These are phyloP conservation scores for Falco concolor DNA, from an alignment of 2,797 vertebrate genomes.

Conservation along the genomic window DNA sequence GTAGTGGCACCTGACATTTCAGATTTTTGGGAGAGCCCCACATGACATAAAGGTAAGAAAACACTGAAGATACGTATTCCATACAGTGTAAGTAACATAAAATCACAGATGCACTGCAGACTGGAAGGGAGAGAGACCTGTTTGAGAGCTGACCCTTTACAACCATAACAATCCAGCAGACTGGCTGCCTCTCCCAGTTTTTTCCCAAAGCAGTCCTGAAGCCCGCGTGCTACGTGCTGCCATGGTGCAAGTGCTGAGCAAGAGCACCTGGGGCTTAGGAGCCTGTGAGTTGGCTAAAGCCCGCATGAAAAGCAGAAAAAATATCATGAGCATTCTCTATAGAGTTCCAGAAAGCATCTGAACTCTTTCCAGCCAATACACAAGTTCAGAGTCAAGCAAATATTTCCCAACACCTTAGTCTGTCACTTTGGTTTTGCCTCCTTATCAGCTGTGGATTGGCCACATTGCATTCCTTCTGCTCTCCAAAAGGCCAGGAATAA, in stretches of 20 bases:
- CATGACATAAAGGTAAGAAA: background rate
- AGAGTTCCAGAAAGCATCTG: background rate
- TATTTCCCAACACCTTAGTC: constrained; percentile 10
- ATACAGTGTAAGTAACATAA: background rate
- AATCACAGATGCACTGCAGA: background rate
- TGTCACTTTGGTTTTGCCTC: background rate
- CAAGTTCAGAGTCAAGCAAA: constrained; percentile 21
- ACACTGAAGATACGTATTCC: background rate
- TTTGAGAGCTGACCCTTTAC: background rate
- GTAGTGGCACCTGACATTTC: background rate
- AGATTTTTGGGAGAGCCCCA: background rate
- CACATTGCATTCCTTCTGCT: constrained; percentile 6
- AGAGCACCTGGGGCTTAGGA: background rate
- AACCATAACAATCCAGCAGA: background rate
- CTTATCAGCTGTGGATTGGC: constrained; percentile 22
- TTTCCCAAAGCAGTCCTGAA: background rate
- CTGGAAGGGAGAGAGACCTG: background rate
- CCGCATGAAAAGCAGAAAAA: background rate
- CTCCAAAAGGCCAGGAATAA: constrained; percentile 38
- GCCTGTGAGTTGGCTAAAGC: background rate
- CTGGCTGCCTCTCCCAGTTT: background rate
- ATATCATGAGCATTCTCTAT: background rate
- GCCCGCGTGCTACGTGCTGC: background rate
- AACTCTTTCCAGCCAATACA: background rate
- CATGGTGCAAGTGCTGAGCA: background rate